Percentiles rank a stretch among this genome's conserved stretches.
These are phyloP conservation scores for Caenorhabditis becei DNA, from an alignment of 2,888 invertebrate genomes.

Conservation along the genomic window DNA sequence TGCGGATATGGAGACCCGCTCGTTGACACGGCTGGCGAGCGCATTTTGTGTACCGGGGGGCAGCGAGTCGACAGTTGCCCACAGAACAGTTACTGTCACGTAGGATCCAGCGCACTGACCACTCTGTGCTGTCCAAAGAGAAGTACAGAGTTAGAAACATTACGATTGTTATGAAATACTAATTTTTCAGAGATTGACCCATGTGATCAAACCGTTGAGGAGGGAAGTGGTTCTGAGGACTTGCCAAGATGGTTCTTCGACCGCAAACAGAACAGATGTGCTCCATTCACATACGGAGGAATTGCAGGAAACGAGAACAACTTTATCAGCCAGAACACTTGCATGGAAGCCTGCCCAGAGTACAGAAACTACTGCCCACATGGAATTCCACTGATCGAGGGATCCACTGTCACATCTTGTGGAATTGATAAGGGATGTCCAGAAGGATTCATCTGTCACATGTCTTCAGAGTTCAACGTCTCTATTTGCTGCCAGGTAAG, in stretches of 20 bases:
- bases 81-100: conserved; percentile 75
- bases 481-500: conserved; percentile 78
- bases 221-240: conserved; percentile 74
- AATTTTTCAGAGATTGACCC: conserved; percentile 67
- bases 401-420: conserved; percentile 72
- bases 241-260: conserved; percentile 79
- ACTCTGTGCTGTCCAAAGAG: conserved; percentile 77
- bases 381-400: conserved; percentile 77
- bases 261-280: conserved; percentile 71
- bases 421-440: conserved; percentile 79
- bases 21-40: conserved; percentile 71
- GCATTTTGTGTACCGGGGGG: conserved; percentile 73
- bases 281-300: conserved; percentile 78
- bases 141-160: conserved; percentile 33
- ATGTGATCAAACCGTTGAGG: conserved; percentile 73
- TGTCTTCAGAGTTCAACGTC: conserved; percentile 77
- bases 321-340: conserved; percentile 75
- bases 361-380: conserved; percentile 79
- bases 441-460: conserved; percentile 79
- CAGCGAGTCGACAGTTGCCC: conserved; percentile 67
- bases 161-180: neutral
- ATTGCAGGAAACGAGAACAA: conserved; percentile 80
- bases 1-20: conserved; percentile 77
- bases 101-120: conserved; percentile 73
- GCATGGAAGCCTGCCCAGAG: conserved; percentile 73